These are phyloP conservation scores for Mus spicilegus DNA, from an alignment of 2,113 vertebrate genomes.

Conservation along the genomic window DNA sequence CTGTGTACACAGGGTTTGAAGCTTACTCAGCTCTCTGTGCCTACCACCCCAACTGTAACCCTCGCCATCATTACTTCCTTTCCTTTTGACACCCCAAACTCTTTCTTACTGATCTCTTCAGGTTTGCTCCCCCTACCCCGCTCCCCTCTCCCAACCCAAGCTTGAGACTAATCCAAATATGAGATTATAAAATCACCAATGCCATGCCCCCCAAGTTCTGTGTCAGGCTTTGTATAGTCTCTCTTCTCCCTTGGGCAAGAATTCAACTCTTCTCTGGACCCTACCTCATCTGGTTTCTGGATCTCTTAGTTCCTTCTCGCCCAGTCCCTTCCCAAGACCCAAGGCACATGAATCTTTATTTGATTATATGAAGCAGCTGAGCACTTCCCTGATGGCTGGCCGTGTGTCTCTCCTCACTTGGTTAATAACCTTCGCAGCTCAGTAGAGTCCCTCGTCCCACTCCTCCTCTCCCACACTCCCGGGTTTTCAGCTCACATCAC, in stretches of 20 bases:
- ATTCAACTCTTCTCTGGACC: background rate
- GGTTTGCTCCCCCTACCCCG: background rate
- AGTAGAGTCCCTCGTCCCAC: background rate
- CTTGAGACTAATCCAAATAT: background rate
- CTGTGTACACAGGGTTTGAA: rapidly evolving
- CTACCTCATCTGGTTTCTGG: background rate
- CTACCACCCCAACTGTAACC: background rate
- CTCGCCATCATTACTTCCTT: background rate
- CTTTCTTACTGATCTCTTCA: background rate
- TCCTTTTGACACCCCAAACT: background rate
- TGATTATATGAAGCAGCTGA: background rate
- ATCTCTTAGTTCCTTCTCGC: background rate
- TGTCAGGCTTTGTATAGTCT: background rate
- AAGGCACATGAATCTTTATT: too few relatives aligned
- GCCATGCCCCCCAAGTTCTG: background rate
- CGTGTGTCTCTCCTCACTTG: background rate
- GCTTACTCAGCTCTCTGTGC: background rate
- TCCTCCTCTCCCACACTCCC: background rate
- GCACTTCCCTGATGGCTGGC: background rate
- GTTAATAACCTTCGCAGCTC: background rate
- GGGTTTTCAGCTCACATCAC: background rate
- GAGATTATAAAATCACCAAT: background rate
- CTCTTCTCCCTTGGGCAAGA: background rate
- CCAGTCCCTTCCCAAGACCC: background rate
- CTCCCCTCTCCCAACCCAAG: background rate